Evolutionary conservation across 2,888 invertebrate genomes (phyloP), one percentile per base, ranked within the genome.

Genomic region (Leucania comma): DNA sequence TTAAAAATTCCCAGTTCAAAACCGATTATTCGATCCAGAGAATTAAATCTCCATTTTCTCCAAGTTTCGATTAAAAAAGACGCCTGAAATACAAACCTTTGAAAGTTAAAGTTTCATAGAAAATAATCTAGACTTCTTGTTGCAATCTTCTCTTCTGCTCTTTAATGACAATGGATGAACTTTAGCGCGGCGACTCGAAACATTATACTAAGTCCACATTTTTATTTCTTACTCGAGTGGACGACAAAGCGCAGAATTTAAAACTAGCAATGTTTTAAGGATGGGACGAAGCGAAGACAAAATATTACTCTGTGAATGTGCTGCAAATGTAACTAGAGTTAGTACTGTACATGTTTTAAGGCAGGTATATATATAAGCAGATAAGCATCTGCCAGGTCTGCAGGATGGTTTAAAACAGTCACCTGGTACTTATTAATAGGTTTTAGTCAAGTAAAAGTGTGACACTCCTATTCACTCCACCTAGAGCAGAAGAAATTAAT

Each of bases 261-360:
- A 81, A 78, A 76, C 48, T 50, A 81, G 60, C 63, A 60, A 69
- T 65, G 70, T 81, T 65, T 78, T 38, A 78, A 69, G 70, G 64
- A 81, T 79, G 29, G 29, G 57, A 64, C 38, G 75, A 66, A 22
- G 66, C 59, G 4, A 38, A 54, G 63, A 58, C 53, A 46, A 61
- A 69, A 57, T 51, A 74, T 50, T 54, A 56, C 68, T 42, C 61
- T 66, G 75, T 62, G 76, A 69, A 65, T 61, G 63, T 58, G 58
- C 53, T 76, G 70, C n/a, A 58, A 78, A 76, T 80, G 46, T 60
- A 35, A 42, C 10, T 12, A 8, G 51, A 61, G 42, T 57, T 54
- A 48, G 10, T 58, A 14, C 29, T 46, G 26, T 68, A 12, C 12
- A 32, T 32, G 32, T 29, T 57, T 35, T n/a, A 53, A 26, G 17